phyloP scores from a whole-genome alignment of 2,888 invertebrate genomes.

The Dolomedes plantarius region DNA sequence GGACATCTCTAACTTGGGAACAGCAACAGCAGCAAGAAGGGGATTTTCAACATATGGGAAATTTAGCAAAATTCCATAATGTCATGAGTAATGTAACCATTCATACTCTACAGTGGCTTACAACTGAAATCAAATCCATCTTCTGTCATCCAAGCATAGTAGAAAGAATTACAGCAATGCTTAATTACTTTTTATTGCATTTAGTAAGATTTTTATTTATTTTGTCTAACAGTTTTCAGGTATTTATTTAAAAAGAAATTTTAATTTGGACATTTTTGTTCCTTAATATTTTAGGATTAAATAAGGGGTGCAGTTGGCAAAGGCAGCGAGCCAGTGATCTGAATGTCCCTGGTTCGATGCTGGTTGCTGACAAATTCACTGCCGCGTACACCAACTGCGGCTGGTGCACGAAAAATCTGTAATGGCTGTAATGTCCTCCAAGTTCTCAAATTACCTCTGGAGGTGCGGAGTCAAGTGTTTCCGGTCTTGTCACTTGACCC shows the following conservation, averaged over 20 bases:
- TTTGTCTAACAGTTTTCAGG: no score
- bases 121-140: constrained; percentile 85
- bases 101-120: constrained; percentile 83
- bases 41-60: constrained; percentile 80
- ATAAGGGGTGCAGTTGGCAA: no score
- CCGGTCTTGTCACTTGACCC: no score
- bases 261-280: neutral
- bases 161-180: constrained; percentile 94
- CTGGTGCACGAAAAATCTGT: no score
- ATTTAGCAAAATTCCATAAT: constrained; percentile 92
- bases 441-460: no score
- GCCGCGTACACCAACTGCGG: no score
- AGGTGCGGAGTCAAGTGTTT: no score
- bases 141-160: constrained; percentile 95
- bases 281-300: no score
- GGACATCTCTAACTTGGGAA: constrained; percentile 83
- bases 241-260: constrained; percentile 8
- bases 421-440: no score
- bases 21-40: constrained; percentile 86
- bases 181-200: constrained; percentile 93
- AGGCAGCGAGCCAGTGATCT: no score
- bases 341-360: no score
- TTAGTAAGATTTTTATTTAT: constrained; percentile 79
- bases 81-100: constrained; percentile 93
- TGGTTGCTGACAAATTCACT: no score